These are phyloP conservation scores for Aleiodes testaceus DNA, from an alignment of 2,888 invertebrate genomes.

Conservation along the genomic window DNA sequence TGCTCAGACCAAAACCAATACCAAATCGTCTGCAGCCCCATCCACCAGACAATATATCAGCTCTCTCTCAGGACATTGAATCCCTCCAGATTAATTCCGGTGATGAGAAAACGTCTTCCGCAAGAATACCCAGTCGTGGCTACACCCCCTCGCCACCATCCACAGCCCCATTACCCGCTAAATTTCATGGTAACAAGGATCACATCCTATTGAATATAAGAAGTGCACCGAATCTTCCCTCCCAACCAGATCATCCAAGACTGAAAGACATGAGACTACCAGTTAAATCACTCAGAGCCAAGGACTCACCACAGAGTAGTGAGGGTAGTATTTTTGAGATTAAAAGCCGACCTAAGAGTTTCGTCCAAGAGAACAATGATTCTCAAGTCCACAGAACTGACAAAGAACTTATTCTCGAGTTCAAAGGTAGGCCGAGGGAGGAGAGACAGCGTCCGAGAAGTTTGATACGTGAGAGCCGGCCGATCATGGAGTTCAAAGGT, in stretches of 20 bases:
- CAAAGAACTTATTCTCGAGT: constrained; percentile 77
- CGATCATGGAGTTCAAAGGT: constrained; percentile 84
- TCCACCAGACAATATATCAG: constrained; percentile 62
- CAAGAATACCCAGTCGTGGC: constrained; percentile 79
- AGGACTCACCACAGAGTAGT: constrained; percentile 78
- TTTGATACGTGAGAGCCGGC: constrained; percentile 73
- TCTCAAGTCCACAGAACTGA: constrained; percentile 76
- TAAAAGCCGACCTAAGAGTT: constrained; percentile 74
- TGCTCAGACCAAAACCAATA: constrained; percentile 77
- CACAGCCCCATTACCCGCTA: constrained; percentile 87
- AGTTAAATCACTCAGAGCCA: constrained; percentile 80
- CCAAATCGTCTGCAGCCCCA: constrained; percentile 74
- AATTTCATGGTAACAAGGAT: constrained; percentile 80
- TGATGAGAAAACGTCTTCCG: constrained; percentile 66
- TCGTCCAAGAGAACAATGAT: constrained; percentile 72
- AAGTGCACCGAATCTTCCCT: constrained; percentile 86
- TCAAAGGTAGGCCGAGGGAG: constrained; percentile 81
- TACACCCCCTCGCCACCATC: constrained; percentile 89
- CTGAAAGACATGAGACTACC: constrained; percentile 84
- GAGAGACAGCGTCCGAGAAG: constrained; percentile 66
- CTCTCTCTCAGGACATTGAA: constrained; percentile 68
- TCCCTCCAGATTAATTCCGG: constrained; percentile 69
- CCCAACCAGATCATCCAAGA: constrained; percentile 79
- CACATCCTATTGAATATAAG: constrained; percentile 80
- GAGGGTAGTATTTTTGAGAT: constrained; percentile 80